Percentiles rank a stretch among this genome's conserved stretches.
phyloP scores from a whole-genome alignment of 2,888 invertebrate species.

The Bombyx huttoni region DNA sequence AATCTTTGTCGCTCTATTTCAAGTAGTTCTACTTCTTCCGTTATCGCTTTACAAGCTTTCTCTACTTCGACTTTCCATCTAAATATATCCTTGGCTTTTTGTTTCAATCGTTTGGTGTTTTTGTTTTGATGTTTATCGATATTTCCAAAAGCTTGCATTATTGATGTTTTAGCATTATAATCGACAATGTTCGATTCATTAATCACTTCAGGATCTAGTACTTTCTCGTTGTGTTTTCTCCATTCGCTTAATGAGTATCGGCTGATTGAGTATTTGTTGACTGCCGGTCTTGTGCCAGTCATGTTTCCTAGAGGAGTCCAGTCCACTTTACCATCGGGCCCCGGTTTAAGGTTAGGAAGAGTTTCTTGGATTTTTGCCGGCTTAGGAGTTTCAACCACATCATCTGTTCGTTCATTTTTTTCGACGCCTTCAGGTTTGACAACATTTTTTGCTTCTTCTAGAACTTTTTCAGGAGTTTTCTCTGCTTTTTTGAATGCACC shows the following conservation, averaged over 20 bases:
- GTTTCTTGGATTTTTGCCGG: slow-evolving; percentile 24
- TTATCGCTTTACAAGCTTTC: slow-evolving; percentile 76
- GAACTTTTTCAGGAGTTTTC: slow-evolving; percentile 23
- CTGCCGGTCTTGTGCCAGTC: slow-evolving; percentile 81
- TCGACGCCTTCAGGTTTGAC: background rate
- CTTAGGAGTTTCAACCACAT: slow-evolving; percentile 10
- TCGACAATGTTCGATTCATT: slow-evolving; percentile 71
- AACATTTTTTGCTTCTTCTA: slow-evolving; percentile 17
- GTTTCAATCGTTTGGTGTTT: slow-evolving; percentile 75
- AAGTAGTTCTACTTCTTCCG: slow-evolving; percentile 78
- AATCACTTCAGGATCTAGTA: slow-evolving; percentile 61
- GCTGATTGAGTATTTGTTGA: slow-evolving; percentile 82
- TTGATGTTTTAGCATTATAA: slow-evolving; percentile 75
- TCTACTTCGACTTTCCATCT: slow-evolving; percentile 85
- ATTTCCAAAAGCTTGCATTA: slow-evolving; percentile 75
- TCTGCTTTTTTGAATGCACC: slow-evolving; percentile 48
- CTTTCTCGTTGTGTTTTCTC: slow-evolving; percentile 73
- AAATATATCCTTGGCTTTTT: slow-evolving; percentile 78
- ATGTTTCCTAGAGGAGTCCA: slow-evolving; percentile 79
- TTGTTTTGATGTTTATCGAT: slow-evolving; percentile 79
- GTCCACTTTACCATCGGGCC: slow-evolving; percentile 80
- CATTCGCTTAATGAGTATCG: slow-evolving; percentile 82
- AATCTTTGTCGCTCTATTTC: slow-evolving; percentile 78
- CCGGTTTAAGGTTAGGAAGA: slow-evolving; percentile 63
- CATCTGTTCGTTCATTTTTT: background rate